phyloP scores from a whole-genome alignment of 2,113 vertebrate genomes.

The Eulemur macaco region DNA sequence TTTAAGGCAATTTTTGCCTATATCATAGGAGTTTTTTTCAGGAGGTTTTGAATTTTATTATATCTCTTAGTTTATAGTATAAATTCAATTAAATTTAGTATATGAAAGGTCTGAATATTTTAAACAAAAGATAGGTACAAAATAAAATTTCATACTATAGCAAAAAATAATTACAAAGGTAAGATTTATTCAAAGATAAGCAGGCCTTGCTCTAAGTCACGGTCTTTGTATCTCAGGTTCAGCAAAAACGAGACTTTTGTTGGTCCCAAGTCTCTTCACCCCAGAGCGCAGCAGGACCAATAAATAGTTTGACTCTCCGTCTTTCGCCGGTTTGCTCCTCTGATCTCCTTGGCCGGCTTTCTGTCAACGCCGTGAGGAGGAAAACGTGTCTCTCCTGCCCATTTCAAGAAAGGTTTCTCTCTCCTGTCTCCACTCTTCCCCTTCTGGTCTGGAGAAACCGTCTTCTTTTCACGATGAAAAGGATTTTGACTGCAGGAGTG shows the following conservation, averaged over 20 bases:
- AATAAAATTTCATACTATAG: background rate
- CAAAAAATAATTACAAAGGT: slow-evolving; percentile 67
- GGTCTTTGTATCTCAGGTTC: slow-evolving; percentile 44
- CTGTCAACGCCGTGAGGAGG: slow-evolving; percentile 54
- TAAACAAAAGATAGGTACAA: background rate
- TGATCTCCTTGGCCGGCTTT: slow-evolving; percentile 72
- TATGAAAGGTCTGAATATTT: background rate
- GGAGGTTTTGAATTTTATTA: background rate
- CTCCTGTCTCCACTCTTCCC: background rate
- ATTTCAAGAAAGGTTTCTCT: slow-evolving; percentile 63
- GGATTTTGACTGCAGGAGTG: slow-evolving; percentile 72
- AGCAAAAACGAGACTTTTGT: slow-evolving; percentile 15
- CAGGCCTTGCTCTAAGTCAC: slow-evolving; percentile 69
- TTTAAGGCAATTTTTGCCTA: slow-evolving; percentile 27
- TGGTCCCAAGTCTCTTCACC: background rate
- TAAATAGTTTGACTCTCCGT: slow-evolving; percentile 22
- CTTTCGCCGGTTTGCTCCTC: slow-evolving; percentile 70
- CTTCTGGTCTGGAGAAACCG: slow-evolving; percentile 52
- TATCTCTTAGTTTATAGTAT: background rate
- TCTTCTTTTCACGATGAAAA: background rate
- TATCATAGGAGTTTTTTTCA: background rate
- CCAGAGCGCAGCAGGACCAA: background rate
- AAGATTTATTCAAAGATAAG: slow-evolving; percentile 71
- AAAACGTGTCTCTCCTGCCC: slow-evolving; percentile 60
- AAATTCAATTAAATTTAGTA: background rate